Conservation (phyloP, 1,140 invertebrate genomes). For the Euschistus heros region DNA sequence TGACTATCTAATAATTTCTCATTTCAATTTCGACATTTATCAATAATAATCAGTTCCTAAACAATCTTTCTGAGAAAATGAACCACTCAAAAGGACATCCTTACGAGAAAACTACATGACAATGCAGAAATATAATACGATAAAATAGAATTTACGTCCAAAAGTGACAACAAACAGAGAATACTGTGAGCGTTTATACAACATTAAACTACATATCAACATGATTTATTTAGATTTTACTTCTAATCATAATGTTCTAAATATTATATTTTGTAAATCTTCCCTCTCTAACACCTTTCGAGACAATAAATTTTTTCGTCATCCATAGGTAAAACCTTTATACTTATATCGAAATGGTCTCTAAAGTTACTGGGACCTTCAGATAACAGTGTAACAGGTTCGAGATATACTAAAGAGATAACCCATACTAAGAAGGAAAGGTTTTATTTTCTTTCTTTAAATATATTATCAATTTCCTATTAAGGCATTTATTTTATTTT, state of each 20-base stretch:
- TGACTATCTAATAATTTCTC: too few species aligned
- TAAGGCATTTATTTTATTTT: slow-evolving; percentile 6
- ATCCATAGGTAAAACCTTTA: slow-evolving; percentile 2
- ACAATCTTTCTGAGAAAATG: slow-evolving; percentile 25
- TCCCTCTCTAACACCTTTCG: slow-evolving; percentile 1
- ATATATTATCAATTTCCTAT: slow-evolving; percentile 1
- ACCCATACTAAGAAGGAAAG: slow-evolving; percentile 1
- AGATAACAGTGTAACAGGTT: slow-evolving; percentile 1
- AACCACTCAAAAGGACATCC: slow-evolving; percentile 11
- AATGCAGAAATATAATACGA: slow-evolving; percentile 19
- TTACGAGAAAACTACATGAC: slow-evolving; percentile 14
- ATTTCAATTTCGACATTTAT: too few species aligned
- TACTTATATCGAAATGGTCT: slow-evolving; percentile 2
- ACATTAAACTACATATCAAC: slow-evolving; percentile 24
- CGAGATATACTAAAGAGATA: neutral
- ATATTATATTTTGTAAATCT: slow-evolving; percentile 13
- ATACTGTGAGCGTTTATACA: slow-evolving; percentile 26
- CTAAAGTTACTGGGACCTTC: neutral
- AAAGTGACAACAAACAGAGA: slow-evolving; percentile 26
- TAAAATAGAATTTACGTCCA: slow-evolving; percentile 28
- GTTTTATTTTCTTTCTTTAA: neutral
- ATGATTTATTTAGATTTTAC: slow-evolving; percentile 18
- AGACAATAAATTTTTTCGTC: neutral
- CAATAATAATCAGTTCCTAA: neutral
- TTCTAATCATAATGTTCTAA: slow-evolving; percentile 12